Percentiles rank a stretch among this genome's conserved stretches.
Evolutionary conservation across 2,797 vertebrate genomes (phyloP).

Genomic region (Artibeus lituratus): DNA sequence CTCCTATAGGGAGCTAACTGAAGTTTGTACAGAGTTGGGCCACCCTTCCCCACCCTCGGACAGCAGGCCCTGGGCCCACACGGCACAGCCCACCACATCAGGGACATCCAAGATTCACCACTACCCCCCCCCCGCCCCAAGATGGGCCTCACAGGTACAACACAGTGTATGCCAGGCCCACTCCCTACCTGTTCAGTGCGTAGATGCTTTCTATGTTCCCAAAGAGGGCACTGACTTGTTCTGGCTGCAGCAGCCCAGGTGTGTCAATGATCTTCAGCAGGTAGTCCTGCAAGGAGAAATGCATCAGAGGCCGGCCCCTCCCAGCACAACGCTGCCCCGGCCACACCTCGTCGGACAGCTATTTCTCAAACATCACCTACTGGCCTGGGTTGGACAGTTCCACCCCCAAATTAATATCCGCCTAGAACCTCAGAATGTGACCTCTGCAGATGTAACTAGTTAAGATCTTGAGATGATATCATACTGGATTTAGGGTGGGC

Average conservation of each 20-base stretch:
- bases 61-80: neutral
- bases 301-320: neutral
- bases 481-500: neutral
- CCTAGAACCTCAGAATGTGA: neutral
- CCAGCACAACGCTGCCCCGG: accelerated
- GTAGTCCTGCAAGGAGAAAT: constrained; percentile 87
- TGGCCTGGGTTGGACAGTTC: too few species aligned
- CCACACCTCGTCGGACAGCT: neutral
- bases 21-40: neutral
- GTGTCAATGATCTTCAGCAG: constrained; percentile 95
- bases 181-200: constrained; percentile 94
- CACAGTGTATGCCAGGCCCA: accelerated
- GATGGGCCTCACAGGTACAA: neutral
- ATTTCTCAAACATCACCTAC: neutral
- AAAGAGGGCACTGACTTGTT: constrained; percentile 95
- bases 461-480: neutral
- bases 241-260: constrained; percentile 89
- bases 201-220: constrained; percentile 99
- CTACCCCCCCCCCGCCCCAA: too few species aligned
- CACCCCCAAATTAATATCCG: neutral
- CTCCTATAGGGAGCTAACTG: neutral
- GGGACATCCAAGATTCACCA: neutral
- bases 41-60: neutral
- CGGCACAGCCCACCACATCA: neutral
- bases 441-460: neutral